These are phyloP conservation scores for Bujurquina vittata DNA, from an alignment of 2,113 vertebrate genomes.

Conservation along the genomic window DNA sequence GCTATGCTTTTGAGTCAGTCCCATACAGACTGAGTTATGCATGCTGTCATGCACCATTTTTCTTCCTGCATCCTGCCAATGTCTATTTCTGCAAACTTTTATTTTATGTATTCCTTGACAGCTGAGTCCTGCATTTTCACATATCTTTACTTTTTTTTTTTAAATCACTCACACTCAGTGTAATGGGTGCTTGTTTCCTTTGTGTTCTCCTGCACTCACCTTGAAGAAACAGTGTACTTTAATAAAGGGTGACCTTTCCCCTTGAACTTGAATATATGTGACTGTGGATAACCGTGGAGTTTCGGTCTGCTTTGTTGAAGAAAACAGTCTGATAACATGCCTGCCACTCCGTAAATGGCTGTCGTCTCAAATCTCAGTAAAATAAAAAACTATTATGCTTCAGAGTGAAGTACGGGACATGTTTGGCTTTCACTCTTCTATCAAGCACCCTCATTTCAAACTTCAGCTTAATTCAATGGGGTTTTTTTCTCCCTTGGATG, in stretches of 20 bases:
- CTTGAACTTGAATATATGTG: constrained; percentile 39
- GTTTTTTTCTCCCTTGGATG: not conserved
- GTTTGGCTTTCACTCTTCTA: not conserved
- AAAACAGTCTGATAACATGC: not conserved
- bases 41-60: not conserved
- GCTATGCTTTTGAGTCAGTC: too few relatives aligned
- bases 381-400: not conserved
- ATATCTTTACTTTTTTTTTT: constrained; percentile 51
- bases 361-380: not conserved
- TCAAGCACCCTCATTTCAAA: not conserved
- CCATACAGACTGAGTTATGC: not conserved
- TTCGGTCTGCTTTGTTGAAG: constrained; percentile 30
- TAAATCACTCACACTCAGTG: constrained; percentile 29
- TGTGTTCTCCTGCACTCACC: constrained; percentile 12
- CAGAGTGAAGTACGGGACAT: not conserved
- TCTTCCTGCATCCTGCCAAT: too few relatives aligned
- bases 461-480: not conserved
- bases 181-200: constrained; percentile 48
- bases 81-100: not conserved
- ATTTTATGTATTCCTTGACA: constrained; percentile 10
- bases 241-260: constrained; percentile 60
- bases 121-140: constrained; percentile 47
- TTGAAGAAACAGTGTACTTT: constrained; percentile 17
- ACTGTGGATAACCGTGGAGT: constrained; percentile 10
- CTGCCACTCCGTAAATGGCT: not conserved